Evolutionary conservation across 2,888 invertebrate genomes (phyloP), one percentile per base, ranked within the genome.

Genomic region (Trileptium ribeirensis): DNA sequence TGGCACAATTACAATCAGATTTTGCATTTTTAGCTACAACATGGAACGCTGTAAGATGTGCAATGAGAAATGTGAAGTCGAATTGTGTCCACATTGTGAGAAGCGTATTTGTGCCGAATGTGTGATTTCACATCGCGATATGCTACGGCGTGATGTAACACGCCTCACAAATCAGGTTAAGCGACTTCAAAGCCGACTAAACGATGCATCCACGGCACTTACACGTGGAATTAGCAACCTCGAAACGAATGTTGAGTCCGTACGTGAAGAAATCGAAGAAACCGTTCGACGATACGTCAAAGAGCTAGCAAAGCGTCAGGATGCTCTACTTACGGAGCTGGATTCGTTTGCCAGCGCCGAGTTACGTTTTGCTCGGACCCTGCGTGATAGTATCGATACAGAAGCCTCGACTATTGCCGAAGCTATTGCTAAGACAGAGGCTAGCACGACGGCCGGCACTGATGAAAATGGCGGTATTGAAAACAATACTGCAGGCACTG

Each of bases 71-170:
- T 86, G 87, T 2, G 87, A 88, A 82, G 86, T 88, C 64, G 86
- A 86, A 34, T 91, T 92, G 78, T 99, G 98, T 90, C 93, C 94
- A 38, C 98, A 99, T 90, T 99, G 99, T 90, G 96, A 97, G 88
- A 96, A 97, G 89, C 95, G 96, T 90, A 94, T 97, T 84, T 99
- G 98, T 90, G 93, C 94, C 85, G 96, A 96, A 88, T 99, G 99
- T 90, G 96, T 96, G 89, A 89, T 89, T 67, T 95, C 96, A 24
- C 97, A 98, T 89, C 94, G 96, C 93, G 97, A 97, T 89, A 96
- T 97, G 85, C 91, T 97, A 82, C 92, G 96, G 85, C 92, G 96
- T 82, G 96, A 97, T 91, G 94, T 97, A 74, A 91, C 93, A 83
- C 92, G 96, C 87, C 93, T 96, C 82, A 94, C 95, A 88, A 94